Percentiles rank a stretch among this genome's conserved stretches.
Conservation (phyloP, 2,888 invertebrate species). For the Omphaloscelis lunosa region DNA sequence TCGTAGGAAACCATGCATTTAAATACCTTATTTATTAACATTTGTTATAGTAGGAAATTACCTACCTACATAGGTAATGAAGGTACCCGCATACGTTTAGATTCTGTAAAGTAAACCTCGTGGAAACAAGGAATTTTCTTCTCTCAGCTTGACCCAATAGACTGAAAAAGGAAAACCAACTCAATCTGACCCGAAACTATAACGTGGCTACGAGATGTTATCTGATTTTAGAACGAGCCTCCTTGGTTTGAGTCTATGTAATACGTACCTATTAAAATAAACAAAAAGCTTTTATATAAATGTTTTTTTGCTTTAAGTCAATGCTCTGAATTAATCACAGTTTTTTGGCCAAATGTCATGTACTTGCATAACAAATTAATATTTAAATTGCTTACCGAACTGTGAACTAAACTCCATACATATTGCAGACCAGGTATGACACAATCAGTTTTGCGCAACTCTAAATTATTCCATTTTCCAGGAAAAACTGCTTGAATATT, state of each 20-base stretch:
- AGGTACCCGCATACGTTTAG: background rate
- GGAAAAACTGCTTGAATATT: background rate
- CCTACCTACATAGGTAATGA: background rate
- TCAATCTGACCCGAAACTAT: background rate
- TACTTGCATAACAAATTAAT: slow-evolving; percentile 5
- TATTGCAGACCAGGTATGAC: background rate
- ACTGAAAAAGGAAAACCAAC: background rate
- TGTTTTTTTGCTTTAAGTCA: slow-evolving; percentile 8
- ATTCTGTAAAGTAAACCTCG: background rate
- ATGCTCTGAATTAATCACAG: slow-evolving; percentile 20
- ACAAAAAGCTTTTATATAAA: background rate
- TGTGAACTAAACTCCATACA: slow-evolving; percentile 20
- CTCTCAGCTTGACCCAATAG: background rate
- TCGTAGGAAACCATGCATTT: background rate
- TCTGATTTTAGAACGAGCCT: background rate
- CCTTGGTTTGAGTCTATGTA: slow-evolving; percentile 12
- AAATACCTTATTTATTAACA: background rate
- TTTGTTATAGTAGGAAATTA: too few species aligned
- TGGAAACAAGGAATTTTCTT: background rate
- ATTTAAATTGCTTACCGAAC: background rate
- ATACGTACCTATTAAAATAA: background rate
- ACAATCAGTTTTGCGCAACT: slow-evolving; percentile 7
- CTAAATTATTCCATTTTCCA: background rate
- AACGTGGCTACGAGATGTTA: background rate
- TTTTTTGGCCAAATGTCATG: slow-evolving; percentile 4